These are phyloP conservation scores for Zaprionus ghesquierei DNA, from an alignment of 1,140 invertebrate species.

Conservation along the genomic window DNA sequence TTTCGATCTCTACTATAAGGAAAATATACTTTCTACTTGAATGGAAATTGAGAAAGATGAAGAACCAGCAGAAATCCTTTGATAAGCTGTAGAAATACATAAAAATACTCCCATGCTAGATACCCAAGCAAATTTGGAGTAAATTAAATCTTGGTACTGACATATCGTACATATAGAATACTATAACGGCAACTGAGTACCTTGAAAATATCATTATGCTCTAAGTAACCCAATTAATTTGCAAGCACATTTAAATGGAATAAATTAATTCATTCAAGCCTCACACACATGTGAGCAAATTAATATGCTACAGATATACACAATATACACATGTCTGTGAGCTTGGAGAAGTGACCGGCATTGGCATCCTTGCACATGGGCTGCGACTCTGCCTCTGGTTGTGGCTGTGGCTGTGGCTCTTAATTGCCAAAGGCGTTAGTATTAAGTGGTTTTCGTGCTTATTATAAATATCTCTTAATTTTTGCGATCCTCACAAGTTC, in stretches of 20 bases:
- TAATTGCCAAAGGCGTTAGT: conserved; percentile 82
- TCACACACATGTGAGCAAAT: neutral
- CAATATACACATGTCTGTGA: conserved; percentile 6
- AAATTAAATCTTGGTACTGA: no score
- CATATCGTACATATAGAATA: neutral
- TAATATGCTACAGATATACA: neutral
- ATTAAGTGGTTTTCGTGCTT: conserved; percentile 83
- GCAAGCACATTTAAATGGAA: neutral
- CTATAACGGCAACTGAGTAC: neutral
- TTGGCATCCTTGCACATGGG: conserved; percentile 56
- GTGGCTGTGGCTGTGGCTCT: conserved; percentile 67
- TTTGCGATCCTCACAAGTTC: conserved; percentile 55
- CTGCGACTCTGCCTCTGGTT: no score
- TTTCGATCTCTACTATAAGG: no score
- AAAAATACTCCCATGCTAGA: no score
- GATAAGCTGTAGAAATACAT: no score
- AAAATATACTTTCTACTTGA: no score
- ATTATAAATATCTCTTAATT: conserved; percentile 83
- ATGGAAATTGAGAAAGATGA: no score
- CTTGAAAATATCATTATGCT: neutral
- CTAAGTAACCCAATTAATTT: neutral
- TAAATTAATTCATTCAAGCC: neutral
- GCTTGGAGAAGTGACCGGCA: neutral
- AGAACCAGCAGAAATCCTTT: no score
- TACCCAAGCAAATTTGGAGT: no score